Conservation (phyloP, 2,797 vertebrate genomes). For the Catamblyrhynchus diadema region DNA sequence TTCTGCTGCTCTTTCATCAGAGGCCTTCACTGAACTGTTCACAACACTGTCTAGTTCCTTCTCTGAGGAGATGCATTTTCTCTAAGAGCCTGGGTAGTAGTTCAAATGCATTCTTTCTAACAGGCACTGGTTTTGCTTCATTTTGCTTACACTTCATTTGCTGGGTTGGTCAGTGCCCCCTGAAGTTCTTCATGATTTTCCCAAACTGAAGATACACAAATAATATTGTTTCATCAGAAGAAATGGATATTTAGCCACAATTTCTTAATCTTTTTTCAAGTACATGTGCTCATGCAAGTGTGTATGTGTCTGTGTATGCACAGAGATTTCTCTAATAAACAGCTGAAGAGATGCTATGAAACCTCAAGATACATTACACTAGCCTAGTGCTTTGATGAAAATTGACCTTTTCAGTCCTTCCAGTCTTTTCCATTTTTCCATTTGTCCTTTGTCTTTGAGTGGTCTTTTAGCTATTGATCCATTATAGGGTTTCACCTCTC, state of each 20-base stretch:
- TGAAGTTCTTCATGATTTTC: background rate
- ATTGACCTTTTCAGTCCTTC: conserved; percentile 19
- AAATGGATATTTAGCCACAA: background rate
- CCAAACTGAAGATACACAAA: background rate
- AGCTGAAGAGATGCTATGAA: background rate
- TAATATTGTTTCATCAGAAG: background rate
- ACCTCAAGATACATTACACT: background rate
- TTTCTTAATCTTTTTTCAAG: background rate
- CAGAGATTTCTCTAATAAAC: background rate
- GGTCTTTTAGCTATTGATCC: conserved; percentile 19
- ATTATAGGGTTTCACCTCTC: background rate
- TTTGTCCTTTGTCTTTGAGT: conserved; percentile 10
- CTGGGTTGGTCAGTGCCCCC: background rate
- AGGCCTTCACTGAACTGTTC: background rate
- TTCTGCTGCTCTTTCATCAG: background rate
- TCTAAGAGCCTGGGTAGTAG: background rate
- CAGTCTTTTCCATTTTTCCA: background rate
- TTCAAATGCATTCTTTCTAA: background rate
- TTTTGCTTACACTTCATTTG: background rate
- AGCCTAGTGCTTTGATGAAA: background rate
- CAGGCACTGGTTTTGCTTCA: background rate
- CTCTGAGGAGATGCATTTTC: background rate
- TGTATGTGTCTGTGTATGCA: background rate
- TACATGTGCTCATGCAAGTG: background rate
- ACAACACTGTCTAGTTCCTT: background rate